Percentiles rank a stretch among this genome's conserved stretches.
Evolutionary conservation across 1,140 invertebrate genomes (phyloP).

Genomic region (Dendrolimus punctatus): DNA sequence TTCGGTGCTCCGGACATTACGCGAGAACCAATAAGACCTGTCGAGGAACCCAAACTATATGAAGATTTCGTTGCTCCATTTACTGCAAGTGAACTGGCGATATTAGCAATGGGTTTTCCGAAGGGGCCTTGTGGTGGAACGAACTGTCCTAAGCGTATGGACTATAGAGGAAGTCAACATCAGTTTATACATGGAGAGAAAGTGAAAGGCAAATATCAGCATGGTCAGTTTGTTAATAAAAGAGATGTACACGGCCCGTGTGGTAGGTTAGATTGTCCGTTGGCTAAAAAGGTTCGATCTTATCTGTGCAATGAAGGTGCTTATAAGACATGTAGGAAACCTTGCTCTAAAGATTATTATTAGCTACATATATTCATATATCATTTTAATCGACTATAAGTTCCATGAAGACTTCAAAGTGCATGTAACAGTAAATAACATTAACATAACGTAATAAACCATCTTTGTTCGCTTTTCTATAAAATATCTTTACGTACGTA

Average conservation of each 20-base stretch:
- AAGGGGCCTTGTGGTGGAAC: slow-evolving; percentile 64
- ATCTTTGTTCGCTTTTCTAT: no score
- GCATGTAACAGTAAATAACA: neutral
- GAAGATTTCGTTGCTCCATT: slow-evolving; percentile 57
- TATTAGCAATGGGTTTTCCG: slow-evolving; percentile 62
- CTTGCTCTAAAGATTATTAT: slow-evolving; percentile 53
- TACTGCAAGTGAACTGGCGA: slow-evolving; percentile 48
- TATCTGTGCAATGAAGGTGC: slow-evolving; percentile 50
- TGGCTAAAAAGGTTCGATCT: slow-evolving; percentile 53
- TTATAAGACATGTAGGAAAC: slow-evolving; percentile 57
- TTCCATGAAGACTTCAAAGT: no score
- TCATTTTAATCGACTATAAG: no score
- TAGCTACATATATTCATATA: slow-evolving; percentile 11
- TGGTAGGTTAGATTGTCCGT: slow-evolving; percentile 56
- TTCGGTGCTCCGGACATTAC: slow-evolving; percentile 57
- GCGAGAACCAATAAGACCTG: slow-evolving; percentile 44
- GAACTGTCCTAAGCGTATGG: slow-evolving; percentile 61
- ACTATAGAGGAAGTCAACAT: slow-evolving; percentile 55
- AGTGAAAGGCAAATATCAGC: slow-evolving; percentile 52
- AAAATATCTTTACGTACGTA: no score
- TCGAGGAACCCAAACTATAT: slow-evolving; percentile 36
- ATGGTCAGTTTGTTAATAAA: slow-evolving; percentile 58
- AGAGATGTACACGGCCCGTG: slow-evolving; percentile 60
- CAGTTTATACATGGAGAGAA: slow-evolving; percentile 54
- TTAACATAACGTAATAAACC: neutral